Percentiles rank a stretch among this genome's conserved stretches.
Evolutionary conservation across 2,888 invertebrate genomes (phyloP).

Genomic region (Deroplatys truncata): DNA sequence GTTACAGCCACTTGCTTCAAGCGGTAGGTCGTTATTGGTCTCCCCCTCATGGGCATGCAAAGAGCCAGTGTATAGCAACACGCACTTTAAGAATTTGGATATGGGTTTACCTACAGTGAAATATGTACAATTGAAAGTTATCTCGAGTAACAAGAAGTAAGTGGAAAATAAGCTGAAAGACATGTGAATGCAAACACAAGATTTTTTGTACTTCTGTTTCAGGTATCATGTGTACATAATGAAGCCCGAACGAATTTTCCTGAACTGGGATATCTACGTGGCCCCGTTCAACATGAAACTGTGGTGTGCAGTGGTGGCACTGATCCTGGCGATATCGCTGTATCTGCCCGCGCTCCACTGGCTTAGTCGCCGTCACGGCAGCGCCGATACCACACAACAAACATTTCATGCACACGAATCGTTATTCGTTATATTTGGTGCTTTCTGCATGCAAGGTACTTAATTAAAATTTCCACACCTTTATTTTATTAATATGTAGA

Average conservation of each 20-base stretch:
- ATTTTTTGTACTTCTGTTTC: not conserved
- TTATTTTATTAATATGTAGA: too few relatives aligned
- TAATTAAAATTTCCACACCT: too few relatives aligned
- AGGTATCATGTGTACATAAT: not conserved
- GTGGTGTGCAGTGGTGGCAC: not conserved
- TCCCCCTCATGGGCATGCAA: too few relatives aligned
- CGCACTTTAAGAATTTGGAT: too few relatives aligned
- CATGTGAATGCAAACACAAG: too few relatives aligned
- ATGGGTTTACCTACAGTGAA: too few relatives aligned
- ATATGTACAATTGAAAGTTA: too few relatives aligned
- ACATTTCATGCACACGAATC: not conserved
- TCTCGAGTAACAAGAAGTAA: too few relatives aligned
- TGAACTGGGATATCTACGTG: not conserved
- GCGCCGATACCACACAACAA: not conserved
- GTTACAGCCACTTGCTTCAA: too few relatives aligned
- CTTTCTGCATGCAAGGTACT: conserved; percentile 2
- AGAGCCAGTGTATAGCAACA: too few relatives aligned
- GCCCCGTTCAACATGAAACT: not conserved
- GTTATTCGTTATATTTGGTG: not conserved
- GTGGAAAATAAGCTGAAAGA: too few relatives aligned
- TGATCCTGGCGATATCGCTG: not conserved
- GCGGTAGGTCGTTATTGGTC: too few relatives aligned
- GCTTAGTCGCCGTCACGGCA: not conserved
- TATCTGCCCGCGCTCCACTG: not conserved
- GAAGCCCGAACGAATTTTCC: not conserved